A percentile compares a stretch with the other conserved stretches of the same genome.
Evolutionary conservation across 53 echinoderm and acorn worm species (phyloP).

Genomic region (Actinopyga echinites): DNA sequence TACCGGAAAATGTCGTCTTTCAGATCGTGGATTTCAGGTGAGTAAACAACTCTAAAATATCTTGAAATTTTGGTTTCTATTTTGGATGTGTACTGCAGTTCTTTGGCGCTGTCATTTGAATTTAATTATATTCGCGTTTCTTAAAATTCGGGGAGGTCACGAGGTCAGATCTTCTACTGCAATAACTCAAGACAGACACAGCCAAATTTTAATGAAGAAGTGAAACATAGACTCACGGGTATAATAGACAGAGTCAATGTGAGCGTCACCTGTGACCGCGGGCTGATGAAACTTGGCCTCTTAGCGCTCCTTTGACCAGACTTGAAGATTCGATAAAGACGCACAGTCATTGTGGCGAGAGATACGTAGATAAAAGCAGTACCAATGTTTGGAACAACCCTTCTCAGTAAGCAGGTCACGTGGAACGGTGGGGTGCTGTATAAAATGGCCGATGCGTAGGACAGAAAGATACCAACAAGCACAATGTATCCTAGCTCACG

Average conservation of each 20-base stretch:
- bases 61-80: no score
- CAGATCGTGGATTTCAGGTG: no score
- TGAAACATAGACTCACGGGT: no score
- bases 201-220: no score
- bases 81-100: no score
- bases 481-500: constrained; percentile 91
- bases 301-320: constrained; percentile 67
- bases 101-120: no score
- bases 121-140: no score
- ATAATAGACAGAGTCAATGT: constrained; percentile 59
- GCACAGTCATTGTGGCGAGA: constrained; percentile 79
- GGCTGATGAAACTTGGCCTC: constrained; percentile 84
- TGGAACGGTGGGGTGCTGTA: constrained; percentile 49
- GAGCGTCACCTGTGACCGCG: constrained; percentile 72
- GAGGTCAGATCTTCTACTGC: no score
- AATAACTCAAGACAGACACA: no score
- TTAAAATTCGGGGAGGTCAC: no score
- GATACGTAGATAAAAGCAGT: constrained; percentile 84
- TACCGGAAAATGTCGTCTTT: no score
- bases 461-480: constrained; percentile 70
- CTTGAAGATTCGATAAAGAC: constrained; percentile 82
- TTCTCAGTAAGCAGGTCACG: constrained; percentile 53
- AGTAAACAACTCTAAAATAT: no score
- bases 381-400: constrained; percentile 68
- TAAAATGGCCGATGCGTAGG: constrained; percentile 63